A percentile compares a stretch with the other conserved stretches of the same genome.
phyloP scores from a whole-genome alignment of 2,888 invertebrate genomes.

The Tanypteryx hageni region DNA sequence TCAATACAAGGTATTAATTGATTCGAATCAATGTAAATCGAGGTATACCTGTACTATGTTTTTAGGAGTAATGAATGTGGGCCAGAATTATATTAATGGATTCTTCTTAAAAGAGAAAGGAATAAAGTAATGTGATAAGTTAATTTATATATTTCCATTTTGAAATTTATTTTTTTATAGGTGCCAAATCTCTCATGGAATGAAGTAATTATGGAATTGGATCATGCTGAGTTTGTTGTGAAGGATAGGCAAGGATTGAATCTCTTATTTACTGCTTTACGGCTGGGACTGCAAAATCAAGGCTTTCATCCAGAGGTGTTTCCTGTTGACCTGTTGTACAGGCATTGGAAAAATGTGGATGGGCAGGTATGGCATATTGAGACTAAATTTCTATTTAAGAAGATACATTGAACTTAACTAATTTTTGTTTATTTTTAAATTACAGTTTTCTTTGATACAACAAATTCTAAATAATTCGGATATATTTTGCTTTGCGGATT shows the following conservation, averaged over 20 bases:
- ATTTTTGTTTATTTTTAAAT: slow-evolving; percentile 66
- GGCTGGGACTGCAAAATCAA: slow-evolving; percentile 87
- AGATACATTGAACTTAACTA: too few species aligned
- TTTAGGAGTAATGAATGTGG: too few species aligned
- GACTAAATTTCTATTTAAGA: neutral
- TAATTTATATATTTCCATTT: too few species aligned
- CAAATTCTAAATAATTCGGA: slow-evolving; percentile 94
- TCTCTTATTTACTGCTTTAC: slow-evolving; percentile 88
- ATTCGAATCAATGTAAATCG: too few species aligned
- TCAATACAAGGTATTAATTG: too few species aligned
- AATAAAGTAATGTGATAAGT: too few species aligned
- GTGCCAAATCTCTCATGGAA: slow-evolving; percentile 91
- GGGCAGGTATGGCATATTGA: slow-evolving; percentile 79
- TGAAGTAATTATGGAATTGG: slow-evolving; percentile 93
- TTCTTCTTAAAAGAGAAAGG: too few species aligned
- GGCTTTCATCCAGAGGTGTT: slow-evolving; percentile 84
- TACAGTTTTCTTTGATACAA: slow-evolving; percentile 88
- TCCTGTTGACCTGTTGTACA: slow-evolving; percentile 93
- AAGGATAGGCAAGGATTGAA: slow-evolving; percentile 91
- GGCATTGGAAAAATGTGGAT: slow-evolving; percentile 95
- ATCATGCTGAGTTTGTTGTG: slow-evolving; percentile 92
- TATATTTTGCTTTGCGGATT: slow-evolving; percentile 95
- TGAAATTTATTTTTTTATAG: slow-evolving; percentile 70
- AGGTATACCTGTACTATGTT: too few species aligned
- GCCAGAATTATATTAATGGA: too few species aligned